A percentile compares a stretch with the other conserved stretches of the same genome.
Evolutionary conservation across 2,888 invertebrate genomes (phyloP).

Genomic region (Danaus chrysippus): DNA sequence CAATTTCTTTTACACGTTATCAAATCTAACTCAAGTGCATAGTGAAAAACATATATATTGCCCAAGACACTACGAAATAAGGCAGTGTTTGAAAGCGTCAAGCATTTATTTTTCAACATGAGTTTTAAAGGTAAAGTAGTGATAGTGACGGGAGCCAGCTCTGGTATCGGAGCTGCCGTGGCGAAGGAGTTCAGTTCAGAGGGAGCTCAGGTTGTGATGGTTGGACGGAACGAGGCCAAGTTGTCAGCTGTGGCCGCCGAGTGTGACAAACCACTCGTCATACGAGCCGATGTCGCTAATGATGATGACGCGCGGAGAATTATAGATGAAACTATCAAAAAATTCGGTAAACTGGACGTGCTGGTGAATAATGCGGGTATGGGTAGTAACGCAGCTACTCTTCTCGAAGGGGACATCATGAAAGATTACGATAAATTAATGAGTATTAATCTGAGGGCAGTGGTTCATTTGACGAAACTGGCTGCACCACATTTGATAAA

Average conservation of each 20-base stretch:
- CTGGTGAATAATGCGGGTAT: slow-evolving; percentile 42
- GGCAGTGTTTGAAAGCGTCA: no score
- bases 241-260: slow-evolving; percentile 26
- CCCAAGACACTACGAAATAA: no score
- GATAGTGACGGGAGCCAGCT: slow-evolving; percentile 39
- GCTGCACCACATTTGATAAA: slow-evolving; percentile 40
- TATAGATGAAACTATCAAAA: slow-evolving; percentile 32
- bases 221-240: slow-evolving; percentile 33
- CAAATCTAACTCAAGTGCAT: no score
- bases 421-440: slow-evolving; percentile 42
- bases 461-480: slow-evolving; percentile 36
- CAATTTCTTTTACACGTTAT: no score
- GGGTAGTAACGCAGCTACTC: slow-evolving; percentile 9
- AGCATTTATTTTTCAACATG: slow-evolving; percentile 23
- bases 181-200: slow-evolving; percentile 33
- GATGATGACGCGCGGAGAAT: slow-evolving; percentile 34
- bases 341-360: slow-evolving; percentile 39
- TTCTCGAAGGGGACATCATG: slow-evolving; percentile 33
- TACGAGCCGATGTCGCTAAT: slow-evolving; percentile 36
- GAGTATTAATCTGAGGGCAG: slow-evolving; percentile 38
- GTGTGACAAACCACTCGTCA: slow-evolving; percentile 26
- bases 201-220: slow-evolving; percentile 35
- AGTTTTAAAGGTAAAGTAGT: slow-evolving; percentile 37
- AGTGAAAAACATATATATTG: no score
- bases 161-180: slow-evolving; percentile 40